Percentiles rank a stretch among this genome's conserved stretches.
These are phyloP conservation scores for Grus americana DNA, from an alignment of 2,113 vertebrate species.

Conservation along the genomic window DNA sequence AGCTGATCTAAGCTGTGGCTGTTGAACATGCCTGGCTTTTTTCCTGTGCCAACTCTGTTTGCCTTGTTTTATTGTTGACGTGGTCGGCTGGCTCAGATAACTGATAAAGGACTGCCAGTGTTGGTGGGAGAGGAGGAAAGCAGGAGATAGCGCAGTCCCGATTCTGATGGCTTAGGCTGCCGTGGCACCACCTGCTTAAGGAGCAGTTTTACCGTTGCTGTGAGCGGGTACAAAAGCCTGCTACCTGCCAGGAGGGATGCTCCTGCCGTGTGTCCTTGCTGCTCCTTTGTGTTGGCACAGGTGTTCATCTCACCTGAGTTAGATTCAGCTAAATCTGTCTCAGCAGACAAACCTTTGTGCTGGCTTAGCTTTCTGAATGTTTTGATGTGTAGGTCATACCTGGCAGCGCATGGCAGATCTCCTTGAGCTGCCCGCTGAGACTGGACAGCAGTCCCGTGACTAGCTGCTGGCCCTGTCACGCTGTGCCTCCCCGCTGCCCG, in stretches of 20 bases:
- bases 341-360: neutral
- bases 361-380: neutral
- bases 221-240: neutral
- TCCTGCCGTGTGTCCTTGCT: neutral
- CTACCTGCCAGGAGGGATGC: neutral
- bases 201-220: neutral
- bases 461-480: neutral
- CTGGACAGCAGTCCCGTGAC: rapidly evolving
- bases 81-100: neutral
- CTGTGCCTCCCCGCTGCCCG: rapidly evolving
- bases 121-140: neutral
- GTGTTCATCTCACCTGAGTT: neutral
- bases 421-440: neutral
- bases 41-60: neutral
- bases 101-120: neutral
- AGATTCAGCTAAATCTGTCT: neutral
- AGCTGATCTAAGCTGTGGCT: neutral
- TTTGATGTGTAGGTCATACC: neutral
- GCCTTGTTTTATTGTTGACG: neutral
- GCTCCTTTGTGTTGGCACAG: neutral
- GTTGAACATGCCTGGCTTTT: neutral
- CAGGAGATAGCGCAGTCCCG: rapidly evolving
- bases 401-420: rapidly evolving
- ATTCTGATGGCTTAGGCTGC: neutral
- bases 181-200: neutral